These are phyloP conservation scores for Willisornis vidua DNA, from an alignment of 2,113 vertebrate genomes.

Conservation along the genomic window DNA sequence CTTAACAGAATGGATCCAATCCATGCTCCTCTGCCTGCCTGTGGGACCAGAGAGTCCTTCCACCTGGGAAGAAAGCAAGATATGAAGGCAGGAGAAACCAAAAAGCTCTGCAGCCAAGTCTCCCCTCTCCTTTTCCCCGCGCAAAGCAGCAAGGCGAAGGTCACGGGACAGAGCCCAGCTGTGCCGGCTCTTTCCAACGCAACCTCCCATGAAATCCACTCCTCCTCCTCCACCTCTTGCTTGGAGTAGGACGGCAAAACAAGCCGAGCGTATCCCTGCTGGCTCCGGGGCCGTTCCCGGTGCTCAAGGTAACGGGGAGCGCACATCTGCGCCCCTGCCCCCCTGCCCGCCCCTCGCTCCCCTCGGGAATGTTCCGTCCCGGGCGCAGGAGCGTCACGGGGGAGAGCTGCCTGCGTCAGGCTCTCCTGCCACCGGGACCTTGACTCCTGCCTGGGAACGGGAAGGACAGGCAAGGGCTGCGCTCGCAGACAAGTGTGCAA, in stretches of 20 bases:
- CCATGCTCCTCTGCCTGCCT: background rate
- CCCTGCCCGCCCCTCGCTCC: background rate
- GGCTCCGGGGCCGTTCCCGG: rapidly evolving
- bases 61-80: background rate
- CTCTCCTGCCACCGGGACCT: slow-evolving; percentile 21
- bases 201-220: background rate
- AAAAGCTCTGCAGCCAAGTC: background rate
- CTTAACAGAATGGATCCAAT: background rate
- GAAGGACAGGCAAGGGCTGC: background rate
- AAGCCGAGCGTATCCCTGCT: background rate
- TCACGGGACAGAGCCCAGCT: slow-evolving; percentile 50
- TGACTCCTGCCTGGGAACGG: slow-evolving; percentile 51
- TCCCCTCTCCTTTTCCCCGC: background rate
- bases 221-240: background rate
- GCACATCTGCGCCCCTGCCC: background rate
- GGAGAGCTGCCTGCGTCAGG: slow-evolving; percentile 64
- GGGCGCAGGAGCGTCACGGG: background rate
- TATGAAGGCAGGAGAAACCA: background rate
- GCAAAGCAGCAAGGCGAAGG: slow-evolving; percentile 58
- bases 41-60: background rate
- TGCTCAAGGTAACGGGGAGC: slow-evolving; percentile 47
- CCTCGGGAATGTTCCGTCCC: slow-evolving; percentile 55
- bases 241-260: slow-evolving; percentile 3
- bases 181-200: background rate
- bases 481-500: rapidly evolving